Percentiles rank a stretch among this genome's conserved stretches.
Conservation (phyloP, 2,888 invertebrate species). For the Cheilosia vulpina region DNA sequence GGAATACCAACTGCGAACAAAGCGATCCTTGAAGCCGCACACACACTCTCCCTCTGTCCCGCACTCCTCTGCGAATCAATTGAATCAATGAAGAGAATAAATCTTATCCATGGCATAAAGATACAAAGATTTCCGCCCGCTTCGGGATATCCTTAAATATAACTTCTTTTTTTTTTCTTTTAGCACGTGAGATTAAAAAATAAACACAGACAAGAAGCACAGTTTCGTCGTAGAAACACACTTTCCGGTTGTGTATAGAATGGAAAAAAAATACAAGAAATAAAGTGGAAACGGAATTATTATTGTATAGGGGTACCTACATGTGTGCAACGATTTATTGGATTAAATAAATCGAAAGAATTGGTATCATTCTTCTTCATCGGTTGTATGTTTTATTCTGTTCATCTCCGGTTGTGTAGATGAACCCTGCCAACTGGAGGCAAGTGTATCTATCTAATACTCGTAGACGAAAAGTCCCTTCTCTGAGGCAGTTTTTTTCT, state of each 20-base stretch:
- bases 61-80: slow-evolving; percentile 33
- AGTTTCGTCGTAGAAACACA: slow-evolving; percentile 35
- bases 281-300: slow-evolving; percentile 7
- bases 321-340: slow-evolving; percentile 60
- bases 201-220: slow-evolving; percentile 29
- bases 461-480: slow-evolving; percentile 6
- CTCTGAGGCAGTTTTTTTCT: slow-evolving; percentile 12
- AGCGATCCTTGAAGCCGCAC: slow-evolving; percentile 7
- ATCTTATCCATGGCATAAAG: slow-evolving; percentile 62
- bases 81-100: slow-evolving; percentile 62
- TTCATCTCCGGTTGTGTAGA: neutral
- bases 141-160: slow-evolving; percentile 39
- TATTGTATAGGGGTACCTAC: neutral
- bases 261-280: neutral
- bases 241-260: slow-evolving; percentile 17
- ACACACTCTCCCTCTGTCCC: slow-evolving; percentile 7
- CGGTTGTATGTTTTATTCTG: slow-evolving; percentile 10
- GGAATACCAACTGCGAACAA: slow-evolving; percentile 12
- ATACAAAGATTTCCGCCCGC: slow-evolving; percentile 56
- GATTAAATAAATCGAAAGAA: slow-evolving; percentile 68
- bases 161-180: neutral
- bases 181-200: neutral
- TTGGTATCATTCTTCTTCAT: slow-evolving; percentile 62
- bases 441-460: slow-evolving; percentile 15
- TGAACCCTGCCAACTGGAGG: neutral